Base-by-base conservation (phyloP, 2,888 invertebrate genomes). In the Amphimallon solstitiale region DNA sequence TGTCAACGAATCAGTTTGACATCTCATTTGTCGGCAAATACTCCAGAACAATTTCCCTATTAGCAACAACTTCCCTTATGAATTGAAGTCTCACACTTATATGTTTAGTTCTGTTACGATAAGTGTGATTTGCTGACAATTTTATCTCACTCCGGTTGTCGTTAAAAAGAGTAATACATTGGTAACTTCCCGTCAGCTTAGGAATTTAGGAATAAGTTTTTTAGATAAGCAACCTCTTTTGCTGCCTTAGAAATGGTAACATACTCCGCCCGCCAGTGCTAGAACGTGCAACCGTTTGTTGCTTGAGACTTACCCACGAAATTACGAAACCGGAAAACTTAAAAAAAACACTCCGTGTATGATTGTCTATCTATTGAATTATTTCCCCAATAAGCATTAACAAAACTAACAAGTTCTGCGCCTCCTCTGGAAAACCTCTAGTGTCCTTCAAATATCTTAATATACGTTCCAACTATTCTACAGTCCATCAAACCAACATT, bases 331-430 rank as follows among this genome's bases (percentile, higher is more conserved):
- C 69, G 40, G 72, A 72, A 14, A 75, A 38, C 19, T 67, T 68
- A 68, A 78, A 77, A 63, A 59, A 66, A 68, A n/a, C 63, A 76
- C 0, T 76, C 77, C 17, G 75, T 75, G 65, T 75, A 77, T 3
- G 82, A 84, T 75, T 79, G 82, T 78, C 83, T 79, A 17, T 72
- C 69, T 23, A 19, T 62, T 15, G 35, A 40, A 52, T 69, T 40
- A 35, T 54, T 62, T 51, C 65, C 70, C 70, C 68, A 72, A 59
- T 72, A 68, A 23, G 66, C 69, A 61, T 69, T 69, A 17, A 60
- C 70, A 65, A 51, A 69, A 62, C 70, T 67, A 56, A 52, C 37
- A 12, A 71, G 38, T 45, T 65, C 52, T 38, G 12, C 37, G 59
- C 59, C 51, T 37, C 35, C 37, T 37, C 62, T 71, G 23, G 35